Base-by-base conservation (phyloP, 2,888 invertebrate species). In the Aphodius granarius region DNA sequence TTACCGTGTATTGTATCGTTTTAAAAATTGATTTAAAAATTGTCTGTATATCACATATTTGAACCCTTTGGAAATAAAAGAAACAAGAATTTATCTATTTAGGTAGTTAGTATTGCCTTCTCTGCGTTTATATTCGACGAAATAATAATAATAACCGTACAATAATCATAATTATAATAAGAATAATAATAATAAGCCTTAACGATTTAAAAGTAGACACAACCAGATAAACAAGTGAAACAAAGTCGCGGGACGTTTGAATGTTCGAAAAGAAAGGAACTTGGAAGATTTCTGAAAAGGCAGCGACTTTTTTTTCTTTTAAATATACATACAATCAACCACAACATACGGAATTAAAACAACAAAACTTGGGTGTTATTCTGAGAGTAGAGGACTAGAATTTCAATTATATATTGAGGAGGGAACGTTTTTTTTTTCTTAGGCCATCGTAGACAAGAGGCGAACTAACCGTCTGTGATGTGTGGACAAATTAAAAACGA, bases 401-500 rank as follows among this genome's bases (percentile, higher is more conserved):
- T 73, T 76, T 73, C 66, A 43, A 43, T 43, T 43, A 43, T 43
- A 22, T 63, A 74, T 81, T 83, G 79, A 87, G 87, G 87, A 87
- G 86, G 87, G 87, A 87, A 86, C 86, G 84, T 43, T 13, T 6
- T 43, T 23, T n/a, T n/a, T n/a, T n/a, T 85, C 85, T 85, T 87
- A 87, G 87, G 87, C 87, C 87, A 86, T 87, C 78, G 78, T 43
- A 6, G 43, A 43, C 13, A 43, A 43, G 13, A 43, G 3, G 5
- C 4, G 13, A 43, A 43, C 43, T 6, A 43, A 43, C 13, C 43
- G 5, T 43, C 6, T 43, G 43, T 43, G 43, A 43, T 43, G 43
- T 43, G 43, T 43, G 43, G 43, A 13, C 6, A 43, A 43, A 43
- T 9, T 13, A 43, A 43, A 43, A n/a, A n/a, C n/a, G n/a, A n/a